These are phyloP conservation scores for Erynnis tages DNA, from an alignment of 2,888 invertebrate species.

Conservation along the genomic window DNA sequence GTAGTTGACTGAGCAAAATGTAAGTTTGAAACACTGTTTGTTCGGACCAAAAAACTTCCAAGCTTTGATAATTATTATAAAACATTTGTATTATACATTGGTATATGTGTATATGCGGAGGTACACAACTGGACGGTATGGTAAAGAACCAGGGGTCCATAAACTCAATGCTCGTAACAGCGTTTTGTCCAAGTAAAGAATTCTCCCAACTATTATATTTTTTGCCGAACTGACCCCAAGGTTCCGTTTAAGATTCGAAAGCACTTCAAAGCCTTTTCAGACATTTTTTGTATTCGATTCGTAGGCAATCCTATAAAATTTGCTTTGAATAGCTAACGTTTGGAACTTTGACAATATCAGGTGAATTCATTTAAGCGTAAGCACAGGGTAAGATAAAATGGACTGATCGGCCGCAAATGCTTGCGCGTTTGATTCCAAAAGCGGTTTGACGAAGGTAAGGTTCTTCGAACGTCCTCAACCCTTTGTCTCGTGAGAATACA, in stretches of 20 bases:
- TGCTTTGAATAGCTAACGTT: conserved; percentile 5
- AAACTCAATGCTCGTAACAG: too few relatives aligned
- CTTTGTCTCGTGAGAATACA: conserved; percentile 78
- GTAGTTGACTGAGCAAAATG: too few relatives aligned
- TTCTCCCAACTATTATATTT: too few relatives aligned
- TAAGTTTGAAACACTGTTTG: too few relatives aligned
- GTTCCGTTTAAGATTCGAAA: conserved; percentile 37
- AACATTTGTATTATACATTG: too few relatives aligned
- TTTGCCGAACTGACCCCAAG: conserved; percentile 42
- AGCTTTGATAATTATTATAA: too few relatives aligned
- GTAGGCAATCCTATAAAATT: neutral
- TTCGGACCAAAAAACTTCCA: too few relatives aligned
- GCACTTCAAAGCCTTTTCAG: conserved; percentile 32
- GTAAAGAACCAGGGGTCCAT: too few relatives aligned
- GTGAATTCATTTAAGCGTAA: conserved; percentile 34
- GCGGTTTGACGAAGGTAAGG: conserved; percentile 74
- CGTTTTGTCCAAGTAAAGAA: too few relatives aligned
- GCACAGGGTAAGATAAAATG: conserved; percentile 37
- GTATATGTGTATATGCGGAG: too few relatives aligned
- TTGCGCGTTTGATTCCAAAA: conserved; percentile 66
- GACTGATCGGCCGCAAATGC: conserved; percentile 59
- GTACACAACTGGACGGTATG: too few relatives aligned
- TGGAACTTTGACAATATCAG: conserved; percentile 29
- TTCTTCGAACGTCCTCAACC: conserved; percentile 67
- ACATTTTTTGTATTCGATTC: neutral